Evolutionary conservation across 2,888 invertebrate species (phyloP), one percentile per base, ranked within the genome.

Genomic region (Sinopyrophorus schimmeli): DNA sequence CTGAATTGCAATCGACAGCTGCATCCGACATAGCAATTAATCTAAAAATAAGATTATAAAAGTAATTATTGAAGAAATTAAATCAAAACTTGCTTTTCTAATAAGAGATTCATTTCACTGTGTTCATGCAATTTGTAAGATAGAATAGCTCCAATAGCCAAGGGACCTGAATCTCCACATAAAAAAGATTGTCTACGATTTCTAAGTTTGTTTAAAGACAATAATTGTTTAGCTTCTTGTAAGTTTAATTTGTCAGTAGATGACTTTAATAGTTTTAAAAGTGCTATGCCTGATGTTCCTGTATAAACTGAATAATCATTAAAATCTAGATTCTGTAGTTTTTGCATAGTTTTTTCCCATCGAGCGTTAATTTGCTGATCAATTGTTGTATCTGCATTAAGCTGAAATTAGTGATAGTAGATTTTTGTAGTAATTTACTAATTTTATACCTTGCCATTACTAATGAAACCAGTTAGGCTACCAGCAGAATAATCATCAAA

Each of bases 241-340:
- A 73, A 59, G 47, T 65, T 65, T 16, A 57, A 46, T 30, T 48
- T 27, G 42, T 66, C 61, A 23, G 66, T 50, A 3, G 63, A 62
- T 53, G 63, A 63, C 59, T 69, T 71, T 55, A 79, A 76, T 41
- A 84, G 76, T 65, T 83, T 83, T 54, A 83, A 75, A 23, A 86
- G 72, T 20, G 86, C 85, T 49, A 87, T 75, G 20, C 91, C 91
- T 54, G 84, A 71, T 42, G 80, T 81, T 20, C 91, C 91, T 5
- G 89, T 89, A 61, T 91, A 91, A 1, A 90, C 77, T 3, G 86
- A 82, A 59, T 76, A 76, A 74, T 89, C 86, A 74, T 53, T 69
- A 59, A 56, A 70, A 60, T 74, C 79, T 65, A 64, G 72, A 67
- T 52, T 67, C 69, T 55, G 71, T 69, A 59, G 80, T 64, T 48